Base-by-base conservation (phyloP, 1,140 invertebrate species). In the Drosophila prosaltans region DNA sequence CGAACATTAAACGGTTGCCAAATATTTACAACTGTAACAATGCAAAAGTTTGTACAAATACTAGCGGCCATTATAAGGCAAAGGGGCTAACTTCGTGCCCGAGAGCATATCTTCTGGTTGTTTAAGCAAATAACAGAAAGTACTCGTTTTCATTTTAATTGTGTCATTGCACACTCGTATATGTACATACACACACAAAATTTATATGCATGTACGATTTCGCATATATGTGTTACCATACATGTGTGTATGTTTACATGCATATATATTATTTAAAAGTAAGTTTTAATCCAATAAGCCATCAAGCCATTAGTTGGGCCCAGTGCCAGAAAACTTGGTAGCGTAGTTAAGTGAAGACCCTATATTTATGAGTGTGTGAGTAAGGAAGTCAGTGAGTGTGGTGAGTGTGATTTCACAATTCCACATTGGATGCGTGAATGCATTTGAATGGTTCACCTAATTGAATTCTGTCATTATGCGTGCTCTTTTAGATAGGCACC, bases 21-120 rank as follows among this genome's bases (percentile, higher is more conserved):
- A 79, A 77, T 79, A 79, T 79, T 79, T 79, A 79, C 70, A 70
- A 77, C 74, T 77, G 62, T 77, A 62, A 79, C 74, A 79, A 77
- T 79, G 77, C 65, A 48, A 72, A 76, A 72, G 69, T 75, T 76
- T 65, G 36, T 68, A 39, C 64, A 55, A 72, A 65, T 43, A 68
- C 36, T 41, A 32, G 40, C 8, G 54, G 36, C 26, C 41, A 51
- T 54, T 7, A n/a, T 7, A n/a, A 7, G 7, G 43, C 3, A 6
- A 9, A 9, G 8, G 24, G 26, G 48, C 24, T 59, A 55, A 58
- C 41, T 79, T 57, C 69, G 70, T 79, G 74, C 65, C 65, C 55
- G 58, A 73, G 74, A 77, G 70, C 77, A 77, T 79, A 77, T 79
- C 74, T 79, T 69, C 70, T 69, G 63, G 62, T 69, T 73, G 73